Percentiles rank a stretch among this genome's conserved stretches.
phyloP scores from a whole-genome alignment of 2,888 invertebrate species.

The Cerastis leucographa region DNA sequence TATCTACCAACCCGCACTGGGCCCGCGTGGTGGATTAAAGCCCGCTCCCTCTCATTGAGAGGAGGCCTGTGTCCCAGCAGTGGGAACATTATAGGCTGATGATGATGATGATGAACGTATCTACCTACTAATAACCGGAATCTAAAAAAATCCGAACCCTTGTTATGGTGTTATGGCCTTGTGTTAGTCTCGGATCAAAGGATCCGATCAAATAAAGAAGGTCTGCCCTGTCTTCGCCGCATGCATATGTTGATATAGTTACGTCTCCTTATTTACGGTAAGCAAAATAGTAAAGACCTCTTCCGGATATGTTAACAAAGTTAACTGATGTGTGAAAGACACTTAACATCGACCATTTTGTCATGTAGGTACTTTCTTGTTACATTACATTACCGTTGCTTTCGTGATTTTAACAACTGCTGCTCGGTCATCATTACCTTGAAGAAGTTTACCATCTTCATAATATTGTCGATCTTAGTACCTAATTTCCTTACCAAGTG shows the following conservation, averaged over 20 bases:
- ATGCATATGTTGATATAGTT: background rate
- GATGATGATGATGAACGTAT: too few relatives aligned
- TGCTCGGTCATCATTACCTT: conserved; percentile 5
- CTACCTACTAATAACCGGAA: background rate
- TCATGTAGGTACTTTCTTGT: background rate
- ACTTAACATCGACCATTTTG: conserved; percentile 11
- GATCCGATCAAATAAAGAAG: too few relatives aligned
- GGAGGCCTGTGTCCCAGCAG: too few relatives aligned
- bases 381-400: background rate
- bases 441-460: background rate
- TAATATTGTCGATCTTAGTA: conserved; percentile 8
- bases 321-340: conserved; percentile 22
- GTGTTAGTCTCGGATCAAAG: too few relatives aligned
- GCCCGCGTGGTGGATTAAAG: too few relatives aligned
- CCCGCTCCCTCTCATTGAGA: too few relatives aligned
- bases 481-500: conserved; percentile 6
- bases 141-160: background rate
- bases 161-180: background rate
- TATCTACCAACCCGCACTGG: too few relatives aligned
- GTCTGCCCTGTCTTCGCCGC: too few relatives aligned
- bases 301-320: conserved; percentile 24
- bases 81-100: too few relatives aligned
- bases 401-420: background rate
- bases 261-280: background rate
- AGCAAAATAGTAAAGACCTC: conserved; percentile 20